Evolutionary conservation across 30 jellyfish, hydroid and myxozoan genomes (phyloP), one percentile per base, ranked within the genome.

Genomic region (Mastigias papua): DNA sequence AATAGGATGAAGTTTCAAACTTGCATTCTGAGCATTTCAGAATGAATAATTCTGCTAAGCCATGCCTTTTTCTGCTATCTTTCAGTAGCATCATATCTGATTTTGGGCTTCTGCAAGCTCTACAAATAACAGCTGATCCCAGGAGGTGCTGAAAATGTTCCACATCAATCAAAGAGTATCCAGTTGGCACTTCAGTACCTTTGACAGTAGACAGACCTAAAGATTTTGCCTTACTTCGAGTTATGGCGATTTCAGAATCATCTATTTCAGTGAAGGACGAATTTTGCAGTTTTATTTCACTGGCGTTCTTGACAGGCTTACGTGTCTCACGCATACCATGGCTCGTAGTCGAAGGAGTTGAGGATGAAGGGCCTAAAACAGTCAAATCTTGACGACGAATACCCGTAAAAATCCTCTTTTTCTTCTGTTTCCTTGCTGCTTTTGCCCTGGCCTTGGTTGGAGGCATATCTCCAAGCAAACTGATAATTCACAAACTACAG

Each of bases 21-120:
- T 5, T 58, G 70, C 70, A 58, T n/a, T 58, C 26, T 58, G 70
- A 5, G 29, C 25, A 58, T 58, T 5, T 58, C 21, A 20, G 26
- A 58, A 58, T 58, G 29, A 58, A 58, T 58, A n/a, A 5, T n/a
- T 20, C 70, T 58, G 70, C 70, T 58, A 58, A 58, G 70, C 70
- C 70, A 5, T 58, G 70, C 70, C 3, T 58, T 58, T 58, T 58
- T 58, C 70, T 58, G 11, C 27, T 20, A 58, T 58, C 60, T 58
- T n/a, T 58, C 21, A 58, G 70, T 20, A 58, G 70, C 11, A 4
- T 58, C 70, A 20, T 58, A 20, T 3, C 29, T 28, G 26, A 58
- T 28, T n/a, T 58, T 11, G 70, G 70, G 21, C 70, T 58, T 5
- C 70, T 5, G 70, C 70, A 58, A 28, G 26, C 26, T 9, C 21